Evolutionary conservation across 2,888 invertebrate species (phyloP).

Genomic region (Megastigmus dorsalis): DNA sequence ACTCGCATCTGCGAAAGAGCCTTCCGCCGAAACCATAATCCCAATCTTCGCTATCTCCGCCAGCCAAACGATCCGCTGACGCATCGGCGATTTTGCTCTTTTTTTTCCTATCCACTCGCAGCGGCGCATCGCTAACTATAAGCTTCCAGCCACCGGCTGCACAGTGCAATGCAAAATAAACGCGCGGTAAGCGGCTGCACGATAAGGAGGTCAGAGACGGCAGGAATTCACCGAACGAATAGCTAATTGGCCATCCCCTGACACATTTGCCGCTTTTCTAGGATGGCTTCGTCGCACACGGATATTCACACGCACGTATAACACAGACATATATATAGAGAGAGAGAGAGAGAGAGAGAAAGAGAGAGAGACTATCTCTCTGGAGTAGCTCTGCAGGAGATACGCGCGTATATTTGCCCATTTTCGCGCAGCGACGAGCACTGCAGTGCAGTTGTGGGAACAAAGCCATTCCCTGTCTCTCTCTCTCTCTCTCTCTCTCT

Average conservation of each 20-base stretch:
- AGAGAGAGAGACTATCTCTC: too few relatives aligned
- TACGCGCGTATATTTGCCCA: conserved; percentile 28
- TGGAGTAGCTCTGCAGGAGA: too few relatives aligned
- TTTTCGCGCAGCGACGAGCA: conserved; percentile 29
- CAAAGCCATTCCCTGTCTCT: conserved; percentile 25
- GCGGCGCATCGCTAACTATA: not conserved
- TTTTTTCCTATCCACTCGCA: too few relatives aligned
- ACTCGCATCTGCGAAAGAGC: too few relatives aligned
- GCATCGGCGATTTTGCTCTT: too few relatives aligned
- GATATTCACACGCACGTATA: too few relatives aligned
- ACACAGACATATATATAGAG: too few relatives aligned
- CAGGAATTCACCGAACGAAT: conserved; percentile 22
- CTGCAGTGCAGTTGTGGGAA: too few relatives aligned
- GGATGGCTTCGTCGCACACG: not conserved
- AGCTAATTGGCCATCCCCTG: conserved; percentile 50
- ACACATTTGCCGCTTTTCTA: conserved; percentile 11
- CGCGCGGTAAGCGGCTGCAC: not conserved
- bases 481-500: too few relatives aligned
- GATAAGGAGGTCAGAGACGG: conserved; percentile 23
- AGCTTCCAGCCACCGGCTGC: not conserved
- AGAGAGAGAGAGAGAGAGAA: too few relatives aligned
- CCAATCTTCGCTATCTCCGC: too few relatives aligned
- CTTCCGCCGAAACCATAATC: too few relatives aligned
- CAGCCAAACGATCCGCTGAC: not conserved
- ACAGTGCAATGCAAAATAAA: not conserved